Evolutionary conservation across 2,113 vertebrate genomes (phyloP), one percentile per base, ranked within the genome.

Genomic region (Callipepla californica): DNA sequence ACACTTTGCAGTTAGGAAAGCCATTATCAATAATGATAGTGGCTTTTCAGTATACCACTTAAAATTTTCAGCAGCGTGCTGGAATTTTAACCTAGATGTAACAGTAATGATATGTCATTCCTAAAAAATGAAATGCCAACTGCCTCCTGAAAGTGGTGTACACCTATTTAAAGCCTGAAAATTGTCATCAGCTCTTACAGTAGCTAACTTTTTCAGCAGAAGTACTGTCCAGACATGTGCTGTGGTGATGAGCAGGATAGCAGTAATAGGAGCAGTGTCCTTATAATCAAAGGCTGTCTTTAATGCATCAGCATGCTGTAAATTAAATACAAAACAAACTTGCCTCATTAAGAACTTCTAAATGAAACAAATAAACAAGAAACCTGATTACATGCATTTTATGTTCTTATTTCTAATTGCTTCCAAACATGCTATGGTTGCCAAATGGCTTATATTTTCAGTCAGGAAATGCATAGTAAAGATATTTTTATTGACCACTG

Each of bases 21-120:
- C 91, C 80, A 89, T 97, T 94, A 96, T 79, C 82, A 84, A 95
- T 96, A 96, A 97, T 85, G 93, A 97, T 87, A 91, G 89, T 90
- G 75, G 51, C 91, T 96, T 96, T 93, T 89, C 75, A 61, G 22
- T n/a, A 51, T 59, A 80, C 80, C 93, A 84, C 93, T 96, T 96
- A 84, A 86, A 92, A 78, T 95, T 96, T 95, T 92, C 78, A 79
- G 85, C 83, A 68, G 84, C 8, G 6, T 77, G 68, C 95, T 92
- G 2, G 3, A 88, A 91, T 96, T 92, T 91, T 96, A 97, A 97
- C 96, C 96, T 95, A 90, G 68, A 73, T 92, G 91, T 78, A 79
- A 79, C 83, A 55, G 65, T 94, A 94, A 97, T 95, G 96, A 89
- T 94, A 79, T 75, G 92, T 95, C 93, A 94, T 92, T 86, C 90